Evolutionary conservation across 2,113 vertebrate genomes (phyloP).

Genomic region (Planiliza haematocheilus): DNA sequence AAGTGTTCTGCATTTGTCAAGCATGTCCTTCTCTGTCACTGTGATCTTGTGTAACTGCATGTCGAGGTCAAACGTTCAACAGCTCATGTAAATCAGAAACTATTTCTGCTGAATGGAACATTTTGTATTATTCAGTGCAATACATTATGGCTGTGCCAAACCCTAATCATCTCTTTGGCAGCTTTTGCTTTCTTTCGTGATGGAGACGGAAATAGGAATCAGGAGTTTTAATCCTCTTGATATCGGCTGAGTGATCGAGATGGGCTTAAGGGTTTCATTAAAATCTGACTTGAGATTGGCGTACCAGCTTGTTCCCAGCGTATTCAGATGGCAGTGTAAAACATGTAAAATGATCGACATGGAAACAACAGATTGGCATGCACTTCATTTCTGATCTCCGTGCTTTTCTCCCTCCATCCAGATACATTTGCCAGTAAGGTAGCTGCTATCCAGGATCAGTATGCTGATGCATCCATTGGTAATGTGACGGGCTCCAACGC

Average conservation of each 20-base stretch:
- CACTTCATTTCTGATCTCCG: not conserved
- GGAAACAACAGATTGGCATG: too few relatives aligned
- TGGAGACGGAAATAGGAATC: not conserved
- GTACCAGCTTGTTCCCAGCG: too few relatives aligned
- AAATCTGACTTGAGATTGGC: not conserved
- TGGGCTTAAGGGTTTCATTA: not conserved
- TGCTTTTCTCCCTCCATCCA: slow-evolving; percentile 67
- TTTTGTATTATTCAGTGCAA: not conserved
- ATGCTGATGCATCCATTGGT: slow-evolving; percentile 96
- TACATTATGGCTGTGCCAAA: not conserved
- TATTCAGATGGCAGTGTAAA: too few relatives aligned
- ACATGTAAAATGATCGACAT: too few relatives aligned
- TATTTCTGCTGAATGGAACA: not conserved
- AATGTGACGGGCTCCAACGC: slow-evolving; percentile 99
- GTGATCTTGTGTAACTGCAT: not conserved
- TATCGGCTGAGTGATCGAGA: not conserved
- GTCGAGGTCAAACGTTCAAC: not conserved
- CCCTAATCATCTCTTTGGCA: not conserved
- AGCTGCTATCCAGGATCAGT: slow-evolving; percentile 97
- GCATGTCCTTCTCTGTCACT: not conserved
- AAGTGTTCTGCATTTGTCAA: slow-evolving; percentile 32
- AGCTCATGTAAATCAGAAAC: not conserved
- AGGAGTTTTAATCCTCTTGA: not conserved
- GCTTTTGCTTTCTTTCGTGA: not conserved
- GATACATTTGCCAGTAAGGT: slow-evolving; percentile 99